These are phyloP conservation scores for Ianthella basta DNA, from an alignment of 37 sponge, comb jelly and placozoan genomes.

Conservation along the genomic window DNA sequence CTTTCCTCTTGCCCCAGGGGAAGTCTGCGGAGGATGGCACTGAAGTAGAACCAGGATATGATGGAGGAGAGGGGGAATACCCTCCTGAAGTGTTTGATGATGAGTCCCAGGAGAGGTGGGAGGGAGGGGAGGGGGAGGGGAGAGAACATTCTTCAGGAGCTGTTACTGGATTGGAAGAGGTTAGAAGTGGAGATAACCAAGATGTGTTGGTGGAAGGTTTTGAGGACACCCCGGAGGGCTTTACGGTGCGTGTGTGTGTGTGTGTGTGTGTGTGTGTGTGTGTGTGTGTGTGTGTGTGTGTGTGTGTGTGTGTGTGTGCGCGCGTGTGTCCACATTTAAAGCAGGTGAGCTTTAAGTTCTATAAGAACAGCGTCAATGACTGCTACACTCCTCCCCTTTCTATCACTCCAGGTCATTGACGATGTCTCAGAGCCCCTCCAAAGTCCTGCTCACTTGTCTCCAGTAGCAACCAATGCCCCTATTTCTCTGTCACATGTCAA, in stretches of 20 bases:
- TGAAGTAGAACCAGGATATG: not conserved
- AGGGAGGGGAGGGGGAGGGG: no score
- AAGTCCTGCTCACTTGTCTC: not conserved
- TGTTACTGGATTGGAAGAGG: no score
- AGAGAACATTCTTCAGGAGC: no score
- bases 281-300: slow-evolving; percentile 33
- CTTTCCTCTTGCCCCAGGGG: not conserved
- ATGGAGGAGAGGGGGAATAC: no score
- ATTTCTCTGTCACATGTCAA: not conserved
- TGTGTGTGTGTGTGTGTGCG: slow-evolving; percentile 31
- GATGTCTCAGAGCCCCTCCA: not conserved
- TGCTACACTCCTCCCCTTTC: not conserved
- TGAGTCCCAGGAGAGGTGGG: no score
- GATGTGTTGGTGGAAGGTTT: no score
- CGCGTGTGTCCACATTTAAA: slow-evolving; percentile 14
- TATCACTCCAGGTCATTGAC: not conserved
- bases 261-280: slow-evolving; percentile 17
- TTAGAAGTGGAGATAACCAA: no score
- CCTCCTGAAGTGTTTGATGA: no score
- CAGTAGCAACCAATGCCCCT: not conserved
- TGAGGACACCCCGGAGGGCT: no score
- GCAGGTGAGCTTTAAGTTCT: no score
- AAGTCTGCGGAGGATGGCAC: not conserved
- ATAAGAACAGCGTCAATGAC: no score
- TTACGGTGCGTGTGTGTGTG: not conserved